Base-by-base conservation (phyloP, 2,797 vertebrate species). In the Mycteria americana region DNA sequence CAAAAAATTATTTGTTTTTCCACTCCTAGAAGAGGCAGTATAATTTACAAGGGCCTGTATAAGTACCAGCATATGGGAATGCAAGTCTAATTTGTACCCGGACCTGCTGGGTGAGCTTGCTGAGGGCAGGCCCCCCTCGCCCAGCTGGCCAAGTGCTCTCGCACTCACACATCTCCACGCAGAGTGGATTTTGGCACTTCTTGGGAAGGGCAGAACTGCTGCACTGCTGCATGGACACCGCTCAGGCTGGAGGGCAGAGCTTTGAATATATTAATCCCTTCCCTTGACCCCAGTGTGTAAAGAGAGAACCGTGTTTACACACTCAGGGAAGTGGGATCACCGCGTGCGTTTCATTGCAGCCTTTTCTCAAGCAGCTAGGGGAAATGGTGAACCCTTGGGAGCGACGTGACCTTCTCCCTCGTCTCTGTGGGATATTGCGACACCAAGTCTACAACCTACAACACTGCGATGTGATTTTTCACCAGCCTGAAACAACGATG, bases 401-500 rank as follows among this genome's bases (percentile, higher is more conserved):
- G 67, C 5, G 13, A 57, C 2, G 8, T 4, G n/a, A n/a, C 59
- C 59, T 60, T 33, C 63, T 69, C 50, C 46, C 14, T 39, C 22
- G 1, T 30, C 51, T 46, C 88, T 15, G 33, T 12, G 70, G 48
- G 35, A 25, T 41, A 21, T 30, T 6, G 23, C 7, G 7, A 63
- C 56, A 67, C 51, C 74, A 75, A 64, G 68, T 67, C n/a, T 10
- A 46, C n/a, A 30, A 5, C 46, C 39, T 92, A 77, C 88, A 77
- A n/a, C 51, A 33, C 63, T 53, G 70, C 17, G 10, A 82, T 0
- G 62, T 57, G 76, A 67, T 46, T 88, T 83, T 95, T 92, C 93
- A 89, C 73, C 68, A 64, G 33, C 51, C 37, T 88, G 93, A 95
- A 93, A 54, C 56, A 88, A 80, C 4, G 14, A 74, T 59, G 87